phyloP scores from a whole-genome alignment of 92 coral and sea anemone genomes.

The Phenganax marumi region DNA sequence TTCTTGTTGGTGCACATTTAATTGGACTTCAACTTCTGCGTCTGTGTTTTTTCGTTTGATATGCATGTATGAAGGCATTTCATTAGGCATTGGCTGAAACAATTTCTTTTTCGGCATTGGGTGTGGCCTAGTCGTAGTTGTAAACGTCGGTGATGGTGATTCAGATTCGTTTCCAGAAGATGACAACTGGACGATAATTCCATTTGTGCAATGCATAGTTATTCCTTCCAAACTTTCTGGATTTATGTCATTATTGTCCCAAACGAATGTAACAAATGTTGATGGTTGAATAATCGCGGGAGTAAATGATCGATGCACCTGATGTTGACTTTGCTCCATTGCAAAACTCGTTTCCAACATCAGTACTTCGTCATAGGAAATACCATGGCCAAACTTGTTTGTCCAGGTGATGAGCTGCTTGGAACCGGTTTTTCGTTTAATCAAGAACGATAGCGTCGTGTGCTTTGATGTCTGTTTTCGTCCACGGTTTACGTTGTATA shows the following conservation, averaged over 20 bases:
- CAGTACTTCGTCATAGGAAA: slow-evolving; percentile 17
- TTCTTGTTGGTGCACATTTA: slow-evolving; percentile 8
- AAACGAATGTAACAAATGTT: slow-evolving; percentile 8
- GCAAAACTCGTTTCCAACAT: slow-evolving; percentile 12
- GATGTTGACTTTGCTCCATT: slow-evolving; percentile 9
- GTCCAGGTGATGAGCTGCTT: no score
- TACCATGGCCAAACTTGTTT: slow-evolving; percentile 19
- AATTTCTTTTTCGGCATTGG: no score
- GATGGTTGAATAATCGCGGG: slow-evolving; percentile 10
- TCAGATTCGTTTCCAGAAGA: neutral
- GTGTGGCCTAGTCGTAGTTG: no score
- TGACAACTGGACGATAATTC: slow-evolving; percentile 2
- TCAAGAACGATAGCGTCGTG: no score
- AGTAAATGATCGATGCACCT: slow-evolving; percentile 9
- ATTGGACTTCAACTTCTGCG: neutral
- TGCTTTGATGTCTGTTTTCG: no score
- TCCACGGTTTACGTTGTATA: no score
- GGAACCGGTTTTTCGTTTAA: no score
- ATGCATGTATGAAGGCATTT: neutral
- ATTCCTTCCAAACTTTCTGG: slow-evolving; percentile 14
- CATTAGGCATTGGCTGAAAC: no score
- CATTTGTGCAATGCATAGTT: slow-evolving; percentile 14
- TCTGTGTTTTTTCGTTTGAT: neutral
- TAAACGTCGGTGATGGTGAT: neutral
- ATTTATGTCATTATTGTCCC: no score